Percentiles rank a stretch among this genome's conserved stretches.
These are phyloP conservation scores for Fulmarus glacialis DNA, from an alignment of 2,113 vertebrate genomes.

Conservation along the genomic window DNA sequence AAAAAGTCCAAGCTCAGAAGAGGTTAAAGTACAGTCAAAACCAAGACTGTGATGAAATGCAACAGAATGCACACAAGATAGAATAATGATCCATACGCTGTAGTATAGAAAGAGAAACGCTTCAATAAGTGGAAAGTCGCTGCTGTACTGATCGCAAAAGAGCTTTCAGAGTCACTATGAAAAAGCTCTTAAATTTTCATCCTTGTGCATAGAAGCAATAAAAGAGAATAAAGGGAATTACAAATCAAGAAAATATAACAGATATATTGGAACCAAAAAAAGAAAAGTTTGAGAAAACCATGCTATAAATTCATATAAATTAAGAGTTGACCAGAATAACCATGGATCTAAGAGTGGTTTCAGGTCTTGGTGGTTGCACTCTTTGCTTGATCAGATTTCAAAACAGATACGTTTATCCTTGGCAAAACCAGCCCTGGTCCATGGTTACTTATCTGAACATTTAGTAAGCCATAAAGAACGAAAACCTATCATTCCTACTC, in stretches of 20 bases:
- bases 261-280: not conserved
- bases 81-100: not conserved
- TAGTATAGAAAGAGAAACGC: slow-evolving; percentile 17
- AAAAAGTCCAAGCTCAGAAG: not conserved
- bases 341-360: not conserved
- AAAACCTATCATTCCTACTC: not conserved
- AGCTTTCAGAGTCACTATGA: not conserved
- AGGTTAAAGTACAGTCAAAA: slow-evolving; percentile 6
- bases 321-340: not conserved
- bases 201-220: not conserved
- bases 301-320: not conserved
- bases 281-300: not conserved
- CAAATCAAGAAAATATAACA: not conserved
- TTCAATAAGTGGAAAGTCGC: not conserved
- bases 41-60: not conserved
- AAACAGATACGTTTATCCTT: not conserved
- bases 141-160: not conserved
- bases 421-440: not conserved
- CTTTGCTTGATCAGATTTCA: not conserved
- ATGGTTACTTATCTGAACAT: not conserved
- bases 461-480: not conserved
- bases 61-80: not conserved
- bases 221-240: not conserved
- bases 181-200: not conserved
- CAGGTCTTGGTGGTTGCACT: not conserved